Conservation (phyloP, 2,797 vertebrate species). For the Molothrus aeneus region DNA sequence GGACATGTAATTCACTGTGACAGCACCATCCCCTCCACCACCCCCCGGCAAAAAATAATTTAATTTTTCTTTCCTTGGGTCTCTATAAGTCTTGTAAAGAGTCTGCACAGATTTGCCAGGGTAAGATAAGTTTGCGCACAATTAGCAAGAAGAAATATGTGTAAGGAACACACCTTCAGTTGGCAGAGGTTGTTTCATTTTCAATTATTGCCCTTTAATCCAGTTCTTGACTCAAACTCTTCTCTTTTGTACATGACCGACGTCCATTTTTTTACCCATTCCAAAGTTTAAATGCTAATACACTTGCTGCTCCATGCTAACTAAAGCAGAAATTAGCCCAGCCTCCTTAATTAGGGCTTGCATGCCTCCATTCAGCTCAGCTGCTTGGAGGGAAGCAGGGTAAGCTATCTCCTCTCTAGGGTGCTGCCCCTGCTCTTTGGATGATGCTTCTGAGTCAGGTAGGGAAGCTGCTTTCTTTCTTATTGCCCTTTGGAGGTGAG, state of each 20-base stretch:
- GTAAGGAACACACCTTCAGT: not conserved
- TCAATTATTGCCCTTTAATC: not conserved
- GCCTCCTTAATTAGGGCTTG: not conserved
- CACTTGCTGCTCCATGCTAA: not conserved
- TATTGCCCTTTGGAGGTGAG: not conserved
- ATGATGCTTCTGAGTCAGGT: not conserved
- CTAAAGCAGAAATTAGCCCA: not conserved
- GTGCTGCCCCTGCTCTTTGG: not conserved
- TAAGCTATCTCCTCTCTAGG: rapidly evolving
- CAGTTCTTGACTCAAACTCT: not conserved
- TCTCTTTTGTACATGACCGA: not conserved
- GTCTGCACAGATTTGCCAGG: not conserved
- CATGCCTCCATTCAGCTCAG: not conserved
- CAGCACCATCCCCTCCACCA: rapidly evolving
- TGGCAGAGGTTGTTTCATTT: not conserved
- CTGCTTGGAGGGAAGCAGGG: not conserved
- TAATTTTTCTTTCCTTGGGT: not conserved
- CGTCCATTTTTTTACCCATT: not conserved
- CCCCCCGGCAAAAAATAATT: rapidly evolving
- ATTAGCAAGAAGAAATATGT: not conserved
- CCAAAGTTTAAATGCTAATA: not conserved
- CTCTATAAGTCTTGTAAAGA: not conserved
- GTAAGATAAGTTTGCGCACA: not conserved
- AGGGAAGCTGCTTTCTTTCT: not conserved
- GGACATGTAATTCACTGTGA: not conserved